Evolutionary conservation across 2,797 vertebrate genomes (phyloP).

Genomic region (Harpagifer antarcticus): DNA sequence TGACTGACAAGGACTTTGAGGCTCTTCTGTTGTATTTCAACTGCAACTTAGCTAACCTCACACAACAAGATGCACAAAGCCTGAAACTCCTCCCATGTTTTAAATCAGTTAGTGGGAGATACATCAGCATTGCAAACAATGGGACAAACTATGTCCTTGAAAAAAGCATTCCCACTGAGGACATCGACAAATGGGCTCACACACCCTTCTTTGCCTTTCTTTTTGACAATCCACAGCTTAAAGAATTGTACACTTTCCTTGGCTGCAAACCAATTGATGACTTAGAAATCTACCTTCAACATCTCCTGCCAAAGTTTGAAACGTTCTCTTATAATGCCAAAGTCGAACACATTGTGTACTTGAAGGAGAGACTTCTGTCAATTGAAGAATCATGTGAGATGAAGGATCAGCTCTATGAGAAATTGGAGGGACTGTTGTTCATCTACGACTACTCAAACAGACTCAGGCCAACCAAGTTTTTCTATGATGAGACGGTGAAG

Average conservation of each 20-base stretch:
- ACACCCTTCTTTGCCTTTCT: constrained; percentile 92
- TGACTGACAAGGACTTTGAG: constrained; percentile 96
- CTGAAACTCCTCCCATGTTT: constrained; percentile 97
- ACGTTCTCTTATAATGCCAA: constrained; percentile 94
- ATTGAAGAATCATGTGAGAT: constrained; percentile 91
- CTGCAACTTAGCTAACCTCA: constrained; percentile 92
- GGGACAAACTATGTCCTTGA: constrained; percentile 91
- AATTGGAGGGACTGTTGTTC: constrained; percentile 93
- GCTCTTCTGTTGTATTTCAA: constrained; percentile 97
- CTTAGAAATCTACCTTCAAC: constrained; percentile 95
- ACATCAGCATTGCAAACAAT: constrained; percentile 93
- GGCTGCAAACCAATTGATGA: constrained; percentile 94
- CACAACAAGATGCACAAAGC: constrained; percentile 90
- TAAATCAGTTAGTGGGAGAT: constrained; percentile 94
- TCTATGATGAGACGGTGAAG: constrained; percentile 93
- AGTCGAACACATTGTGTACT: constrained; percentile 94
- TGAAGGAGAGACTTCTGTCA: constrained; percentile 93
- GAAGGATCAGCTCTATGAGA: constrained; percentile 95
- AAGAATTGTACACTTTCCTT: constrained; percentile 93
- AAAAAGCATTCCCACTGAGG: constrained; percentile 93
- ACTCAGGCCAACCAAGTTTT: constrained; percentile 94
- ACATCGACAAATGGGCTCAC: constrained; percentile 97
- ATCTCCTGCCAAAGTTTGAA: constrained; percentile 97
- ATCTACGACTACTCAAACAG: constrained; percentile 93
- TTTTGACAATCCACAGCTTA: constrained; percentile 92